phyloP scores from a whole-genome alignment of 30 jellyfish, hydroid and myxozoan genomes.

The Cassiopea xamachana region DNA sequence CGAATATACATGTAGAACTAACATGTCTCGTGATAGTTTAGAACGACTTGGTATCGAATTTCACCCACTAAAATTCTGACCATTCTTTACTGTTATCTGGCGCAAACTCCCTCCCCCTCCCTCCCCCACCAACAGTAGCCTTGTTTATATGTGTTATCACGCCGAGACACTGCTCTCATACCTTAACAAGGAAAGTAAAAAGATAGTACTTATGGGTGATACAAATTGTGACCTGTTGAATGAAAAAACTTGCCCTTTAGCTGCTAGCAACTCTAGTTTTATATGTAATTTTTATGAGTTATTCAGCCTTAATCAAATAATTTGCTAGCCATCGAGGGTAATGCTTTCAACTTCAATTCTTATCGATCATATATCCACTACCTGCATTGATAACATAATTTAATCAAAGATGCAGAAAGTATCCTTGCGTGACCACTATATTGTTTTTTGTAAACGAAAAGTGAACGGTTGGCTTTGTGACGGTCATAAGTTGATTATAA shows the following conservation, averaged over 20 bases:
- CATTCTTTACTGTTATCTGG: background rate
- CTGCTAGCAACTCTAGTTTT: slow-evolving; percentile 16
- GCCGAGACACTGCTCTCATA: background rate
- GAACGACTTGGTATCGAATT: background rate
- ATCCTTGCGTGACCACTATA: slow-evolving; percentile 15
- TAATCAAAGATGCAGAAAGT: background rate
- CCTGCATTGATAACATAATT: background rate
- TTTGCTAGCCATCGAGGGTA: background rate
- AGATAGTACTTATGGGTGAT: slow-evolving; percentile 24
- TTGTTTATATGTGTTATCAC: background rate
- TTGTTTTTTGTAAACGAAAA: background rate
- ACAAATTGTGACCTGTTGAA: background rate
- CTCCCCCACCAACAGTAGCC: too few relatives aligned
- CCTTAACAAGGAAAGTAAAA: slow-evolving; percentile 5
- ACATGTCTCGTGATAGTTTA: background rate
- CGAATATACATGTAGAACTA: background rate
- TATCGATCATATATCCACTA: slow-evolving; percentile 13
- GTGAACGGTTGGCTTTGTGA: background rate
- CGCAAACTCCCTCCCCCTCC: too few relatives aligned
- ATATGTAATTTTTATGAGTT: slow-evolving; percentile 28
- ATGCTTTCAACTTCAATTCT: background rate
- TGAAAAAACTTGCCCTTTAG: background rate
- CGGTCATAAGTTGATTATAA: background rate
- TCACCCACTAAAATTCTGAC: background rate
- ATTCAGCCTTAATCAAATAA: background rate